A percentile compares a stretch with the other conserved stretches of the same genome.
These are phyloP conservation scores for Drosophila pseudotakahashii DNA, from an alignment of 2,888 invertebrate genomes.

Conservation along the genomic window DNA sequence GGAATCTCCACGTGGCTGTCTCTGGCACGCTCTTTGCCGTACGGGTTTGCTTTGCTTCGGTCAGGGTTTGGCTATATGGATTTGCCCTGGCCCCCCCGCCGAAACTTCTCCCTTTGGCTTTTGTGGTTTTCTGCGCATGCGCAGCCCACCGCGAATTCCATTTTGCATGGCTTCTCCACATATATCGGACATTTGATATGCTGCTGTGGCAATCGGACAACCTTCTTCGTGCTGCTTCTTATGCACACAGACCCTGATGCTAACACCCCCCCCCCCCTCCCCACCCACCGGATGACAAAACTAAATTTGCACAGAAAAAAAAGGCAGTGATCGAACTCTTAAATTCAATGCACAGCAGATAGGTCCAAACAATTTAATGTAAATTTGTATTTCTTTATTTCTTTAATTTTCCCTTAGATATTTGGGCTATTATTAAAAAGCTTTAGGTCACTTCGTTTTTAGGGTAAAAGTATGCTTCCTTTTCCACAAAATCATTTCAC, in stretches of 20 bases:
- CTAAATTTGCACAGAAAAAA: slow-evolving; percentile 12
- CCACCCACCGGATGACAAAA: slow-evolving; percentile 26
- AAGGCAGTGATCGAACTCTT: neutral
- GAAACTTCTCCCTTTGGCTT: slow-evolving; percentile 10
- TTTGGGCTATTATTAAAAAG: too few relatives aligned
- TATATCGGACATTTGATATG: slow-evolving; percentile 57
- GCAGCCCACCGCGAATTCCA: slow-evolving; percentile 58
- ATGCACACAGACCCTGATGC: neutral
- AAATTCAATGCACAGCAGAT: neutral
- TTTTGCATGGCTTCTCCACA: slow-evolving; percentile 60
- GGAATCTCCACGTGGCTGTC: slow-evolving; percentile 24
- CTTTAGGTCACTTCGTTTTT: too few relatives aligned
- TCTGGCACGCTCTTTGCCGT: slow-evolving; percentile 50
- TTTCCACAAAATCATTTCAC: too few relatives aligned
- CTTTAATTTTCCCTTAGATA: too few relatives aligned
- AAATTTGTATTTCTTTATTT: too few relatives aligned
- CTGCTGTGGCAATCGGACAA: slow-evolving; percentile 34
- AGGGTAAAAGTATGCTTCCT: too few relatives aligned
- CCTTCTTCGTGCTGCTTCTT: slow-evolving; percentile 18
- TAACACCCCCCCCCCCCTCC: neutral
- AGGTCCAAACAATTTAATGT: too few relatives aligned
- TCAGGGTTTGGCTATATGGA: slow-evolving; percentile 3
- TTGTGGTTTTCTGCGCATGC: slow-evolving; percentile 71
- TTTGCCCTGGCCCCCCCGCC: neutral
- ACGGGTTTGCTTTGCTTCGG: slow-evolving; percentile 9